A percentile compares a stretch with the other conserved stretches of the same genome.
Conservation (phyloP, 2,797 vertebrate species). For the Chiropotes sagulatus region DNA sequence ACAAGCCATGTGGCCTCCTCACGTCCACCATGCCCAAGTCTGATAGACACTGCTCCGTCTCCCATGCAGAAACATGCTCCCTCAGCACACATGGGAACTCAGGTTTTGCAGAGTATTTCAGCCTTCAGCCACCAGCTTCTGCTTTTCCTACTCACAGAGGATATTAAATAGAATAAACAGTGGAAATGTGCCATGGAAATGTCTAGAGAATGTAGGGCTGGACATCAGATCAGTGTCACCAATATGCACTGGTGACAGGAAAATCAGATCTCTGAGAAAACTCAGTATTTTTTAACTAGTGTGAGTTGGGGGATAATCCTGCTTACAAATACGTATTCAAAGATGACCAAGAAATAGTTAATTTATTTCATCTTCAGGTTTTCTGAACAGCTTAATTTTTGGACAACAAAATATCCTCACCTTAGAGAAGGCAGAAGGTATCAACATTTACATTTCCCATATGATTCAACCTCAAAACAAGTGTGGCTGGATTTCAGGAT, state of each 20-base stretch:
- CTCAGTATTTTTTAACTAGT: neutral
- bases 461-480: neutral
- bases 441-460: neutral
- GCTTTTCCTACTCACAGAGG: neutral
- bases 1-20: neutral
- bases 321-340: neutral
- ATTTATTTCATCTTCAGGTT: neutral
- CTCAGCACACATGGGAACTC: neutral
- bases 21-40: neutral
- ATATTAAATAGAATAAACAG: neutral
- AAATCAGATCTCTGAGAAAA: neutral
- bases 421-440: neutral
- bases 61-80: neutral
- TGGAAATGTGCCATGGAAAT: neutral
- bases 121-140: neutral
- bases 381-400: neutral
- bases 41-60: neutral
- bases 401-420: neutral
- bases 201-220: neutral
- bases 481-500: neutral
- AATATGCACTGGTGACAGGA: neutral
- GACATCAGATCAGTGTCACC: neutral
- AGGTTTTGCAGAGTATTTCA: neutral
- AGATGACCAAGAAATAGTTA: neutral
- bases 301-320: neutral